These are phyloP conservation scores for Seriola rivoliana DNA, from an alignment of 2,113 vertebrate species.

Conservation along the genomic window DNA sequence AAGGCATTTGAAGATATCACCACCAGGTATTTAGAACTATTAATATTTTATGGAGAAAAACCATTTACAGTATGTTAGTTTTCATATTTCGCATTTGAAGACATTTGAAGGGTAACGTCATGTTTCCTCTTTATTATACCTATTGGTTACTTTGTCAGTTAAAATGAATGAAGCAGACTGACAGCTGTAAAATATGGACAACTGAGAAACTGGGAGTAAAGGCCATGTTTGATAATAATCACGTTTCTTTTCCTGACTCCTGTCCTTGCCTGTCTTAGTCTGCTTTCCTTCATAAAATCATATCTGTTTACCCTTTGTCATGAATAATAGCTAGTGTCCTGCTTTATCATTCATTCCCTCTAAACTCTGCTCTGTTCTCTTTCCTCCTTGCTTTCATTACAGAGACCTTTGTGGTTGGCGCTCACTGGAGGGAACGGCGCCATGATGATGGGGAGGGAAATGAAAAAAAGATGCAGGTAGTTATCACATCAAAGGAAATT, in stretches of 20 bases:
- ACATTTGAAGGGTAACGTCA: too few species aligned
- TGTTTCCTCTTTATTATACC: background rate
- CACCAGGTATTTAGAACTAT: too few species aligned
- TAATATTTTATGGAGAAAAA: background rate
- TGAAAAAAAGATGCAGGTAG: constrained; percentile 22
- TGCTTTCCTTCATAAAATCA: background rate
- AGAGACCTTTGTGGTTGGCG: constrained; percentile 15
- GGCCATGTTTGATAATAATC: background rate
- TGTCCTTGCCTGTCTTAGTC: background rate
- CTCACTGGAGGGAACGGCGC: background rate
- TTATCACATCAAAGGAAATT: constrained; percentile 51
- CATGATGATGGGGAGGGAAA: constrained; percentile 17
- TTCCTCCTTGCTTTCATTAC: constrained; percentile 12
- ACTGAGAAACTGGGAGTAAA: background rate
- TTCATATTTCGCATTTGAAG: too few species aligned
- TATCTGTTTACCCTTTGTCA: constrained; percentile 24
- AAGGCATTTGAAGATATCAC: background rate
- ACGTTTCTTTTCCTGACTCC: background rate
- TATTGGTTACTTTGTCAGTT: background rate
- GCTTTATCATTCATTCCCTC: constrained; percentile 15
- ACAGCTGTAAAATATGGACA: background rate
- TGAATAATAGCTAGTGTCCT: constrained; percentile 16
- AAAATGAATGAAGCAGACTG: background rate
- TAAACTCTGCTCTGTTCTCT: background rate
- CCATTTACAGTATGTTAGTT: too few species aligned